These are phyloP conservation scores for Empidonax traillii DNA, from an alignment of 2,113 vertebrate genomes.

Conservation along the genomic window DNA sequence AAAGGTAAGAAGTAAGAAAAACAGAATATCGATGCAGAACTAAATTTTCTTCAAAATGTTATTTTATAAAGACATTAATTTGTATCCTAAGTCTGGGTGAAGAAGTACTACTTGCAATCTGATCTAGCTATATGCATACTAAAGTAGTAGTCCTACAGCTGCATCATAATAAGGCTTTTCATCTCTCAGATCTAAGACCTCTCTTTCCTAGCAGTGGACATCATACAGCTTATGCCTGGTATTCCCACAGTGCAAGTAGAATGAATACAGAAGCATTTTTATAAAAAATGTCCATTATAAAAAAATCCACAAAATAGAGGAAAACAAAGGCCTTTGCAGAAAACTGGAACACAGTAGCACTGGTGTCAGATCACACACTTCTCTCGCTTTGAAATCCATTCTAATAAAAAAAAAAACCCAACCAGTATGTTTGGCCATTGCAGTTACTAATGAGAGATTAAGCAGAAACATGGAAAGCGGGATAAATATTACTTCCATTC, in stretches of 20 bases:
- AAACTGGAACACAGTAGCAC: background rate
- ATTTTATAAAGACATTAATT: background rate
- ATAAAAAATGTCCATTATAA: background rate
- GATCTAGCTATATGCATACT: background rate
- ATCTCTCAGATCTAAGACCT: background rate
- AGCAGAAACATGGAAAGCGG: background rate
- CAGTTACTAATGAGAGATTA: background rate
- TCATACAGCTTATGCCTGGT: background rate
- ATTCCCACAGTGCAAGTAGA: background rate
- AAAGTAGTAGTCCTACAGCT: background rate
- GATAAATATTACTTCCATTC: background rate
- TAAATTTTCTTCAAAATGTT: background rate
- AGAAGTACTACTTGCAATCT: background rate
- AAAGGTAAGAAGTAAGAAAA: background rate
- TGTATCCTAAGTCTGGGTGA: background rate
- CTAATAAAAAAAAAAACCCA: background rate
- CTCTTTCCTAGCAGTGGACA: background rate
- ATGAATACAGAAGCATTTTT: background rate
- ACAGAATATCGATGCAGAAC: background rate
- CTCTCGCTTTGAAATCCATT: background rate
- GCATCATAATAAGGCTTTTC: background rate
- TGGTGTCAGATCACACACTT: background rate
- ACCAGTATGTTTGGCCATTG: background rate
- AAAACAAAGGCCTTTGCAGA: background rate
- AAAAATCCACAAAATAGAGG: background rate